phyloP scores from a whole-genome alignment of 2,113 vertebrate species.

The Cebus imitator region DNA sequence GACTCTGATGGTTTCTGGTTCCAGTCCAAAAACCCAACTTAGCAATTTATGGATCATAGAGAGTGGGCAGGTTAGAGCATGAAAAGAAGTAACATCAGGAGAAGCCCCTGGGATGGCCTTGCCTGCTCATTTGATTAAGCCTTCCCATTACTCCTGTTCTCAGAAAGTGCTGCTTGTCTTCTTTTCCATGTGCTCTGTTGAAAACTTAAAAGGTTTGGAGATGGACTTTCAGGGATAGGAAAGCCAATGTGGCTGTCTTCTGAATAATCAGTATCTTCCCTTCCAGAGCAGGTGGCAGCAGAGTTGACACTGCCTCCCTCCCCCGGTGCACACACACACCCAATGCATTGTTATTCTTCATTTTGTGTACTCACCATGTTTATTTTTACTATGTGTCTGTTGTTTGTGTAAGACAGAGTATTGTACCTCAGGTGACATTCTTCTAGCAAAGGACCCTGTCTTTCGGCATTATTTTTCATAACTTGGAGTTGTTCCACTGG shows the following conservation, averaged over 20 bases:
- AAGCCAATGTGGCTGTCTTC: not conserved
- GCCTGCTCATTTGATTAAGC: not conserved
- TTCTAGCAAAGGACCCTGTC: not conserved
- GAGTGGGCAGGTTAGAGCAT: accelerated
- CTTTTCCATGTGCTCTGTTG: not conserved
- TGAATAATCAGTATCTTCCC: not conserved
- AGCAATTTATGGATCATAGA: not conserved
- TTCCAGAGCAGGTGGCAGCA: not conserved
- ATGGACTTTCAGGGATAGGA: not conserved
- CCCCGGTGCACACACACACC: not conserved
- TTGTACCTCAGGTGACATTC: not conserved
- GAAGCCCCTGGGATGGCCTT: not conserved
- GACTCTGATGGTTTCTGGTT: not conserved
- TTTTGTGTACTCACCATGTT: not conserved
- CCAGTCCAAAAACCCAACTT: not conserved
- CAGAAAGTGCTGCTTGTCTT: not conserved
- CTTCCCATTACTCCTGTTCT: not conserved
- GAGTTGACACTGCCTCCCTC: not conserved
- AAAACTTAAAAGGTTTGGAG: not conserved
- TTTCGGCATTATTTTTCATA: not conserved
- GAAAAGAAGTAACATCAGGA: not conserved
- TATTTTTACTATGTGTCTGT: not conserved
- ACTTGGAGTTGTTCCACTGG: not conserved
- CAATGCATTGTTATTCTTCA: not conserved
- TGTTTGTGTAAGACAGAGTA: not conserved